These are phyloP conservation scores for Brachyopa scutellaris DNA, from an alignment of 2,888 invertebrate species.

Conservation along the genomic window DNA sequence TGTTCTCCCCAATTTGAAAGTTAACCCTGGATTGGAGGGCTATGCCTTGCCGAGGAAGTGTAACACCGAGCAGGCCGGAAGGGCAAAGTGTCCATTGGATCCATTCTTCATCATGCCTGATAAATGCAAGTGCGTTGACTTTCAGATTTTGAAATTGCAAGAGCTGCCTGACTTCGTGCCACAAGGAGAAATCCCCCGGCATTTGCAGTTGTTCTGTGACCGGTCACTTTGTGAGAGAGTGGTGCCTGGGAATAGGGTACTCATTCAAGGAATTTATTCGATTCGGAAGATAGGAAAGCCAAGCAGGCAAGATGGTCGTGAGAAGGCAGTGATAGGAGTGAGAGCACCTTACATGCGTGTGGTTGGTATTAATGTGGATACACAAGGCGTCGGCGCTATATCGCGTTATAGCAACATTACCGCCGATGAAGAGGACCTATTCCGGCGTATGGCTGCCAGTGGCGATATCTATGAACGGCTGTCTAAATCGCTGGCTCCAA, in stretches of 20 bases:
- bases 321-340: conserved; percentile 93
- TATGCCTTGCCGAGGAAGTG: conserved; percentile 97
- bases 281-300: conserved; percentile 91
- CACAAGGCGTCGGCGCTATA: conserved; percentile 88
- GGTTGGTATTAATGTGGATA: conserved; percentile 94
- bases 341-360: conserved; percentile 97
- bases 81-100: conserved; percentile 96
- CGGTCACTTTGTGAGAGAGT: conserved; percentile 95
- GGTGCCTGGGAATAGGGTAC: conserved; percentile 97
- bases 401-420: conserved; percentile 83
- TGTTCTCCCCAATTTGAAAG: conserved; percentile 92
- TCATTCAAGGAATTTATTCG: conserved; percentile 96
- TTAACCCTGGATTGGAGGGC: conserved; percentile 98
- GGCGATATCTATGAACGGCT: conserved; percentile 94
- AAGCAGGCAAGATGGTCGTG: conserved; percentile 87
- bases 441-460: conserved; percentile 89
- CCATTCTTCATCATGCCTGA: conserved; percentile 99
- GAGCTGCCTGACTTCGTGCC: conserved; percentile 94
- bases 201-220: conserved; percentile 96
- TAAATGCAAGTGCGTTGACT: conserved; percentile 98
- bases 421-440: conserved; percentile 86
- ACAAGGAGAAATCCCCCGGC: conserved; percentile 98
- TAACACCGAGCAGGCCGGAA: conserved; percentile 95
- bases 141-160: conserved; percentile 98
- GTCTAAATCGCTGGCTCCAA: conserved; percentile 96